Percentiles rank a stretch among this genome's conserved stretches.
Evolutionary conservation across 2,113 vertebrate genomes (phyloP).

Genomic region (Podocnemis expansa): DNA sequence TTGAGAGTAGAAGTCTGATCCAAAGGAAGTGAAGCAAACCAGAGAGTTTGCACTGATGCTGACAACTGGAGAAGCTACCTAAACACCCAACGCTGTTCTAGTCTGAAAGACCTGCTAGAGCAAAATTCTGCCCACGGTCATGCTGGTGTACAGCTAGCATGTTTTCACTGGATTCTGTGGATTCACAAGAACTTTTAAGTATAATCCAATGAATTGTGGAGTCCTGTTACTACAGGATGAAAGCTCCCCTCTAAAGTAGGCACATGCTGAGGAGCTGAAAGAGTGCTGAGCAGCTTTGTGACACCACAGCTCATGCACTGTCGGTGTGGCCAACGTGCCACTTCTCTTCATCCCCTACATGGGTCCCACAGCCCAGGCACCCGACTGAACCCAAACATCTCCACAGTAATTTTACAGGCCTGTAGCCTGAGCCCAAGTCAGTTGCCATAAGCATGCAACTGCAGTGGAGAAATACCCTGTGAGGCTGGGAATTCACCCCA

Average conservation of each 20-base stretch:
- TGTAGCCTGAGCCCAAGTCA: background rate
- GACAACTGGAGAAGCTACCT: accelerated
- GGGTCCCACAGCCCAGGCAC: too few species aligned
- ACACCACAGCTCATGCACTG: background rate
- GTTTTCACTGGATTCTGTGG: background rate
- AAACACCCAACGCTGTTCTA: background rate
- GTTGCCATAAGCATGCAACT: background rate
- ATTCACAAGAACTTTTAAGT: background rate
- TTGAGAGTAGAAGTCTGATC: background rate
- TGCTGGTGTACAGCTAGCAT: background rate
- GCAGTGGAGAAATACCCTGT: background rate
- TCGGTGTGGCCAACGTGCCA: accelerated
- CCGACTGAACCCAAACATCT: background rate
- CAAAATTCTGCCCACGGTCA: background rate
- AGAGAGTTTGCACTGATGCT: accelerated
- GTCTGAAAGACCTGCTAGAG: background rate
- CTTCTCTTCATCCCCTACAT: background rate
- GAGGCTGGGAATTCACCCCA: background rate
- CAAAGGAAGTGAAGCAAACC: background rate
- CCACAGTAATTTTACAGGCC: background rate
- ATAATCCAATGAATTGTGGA: background rate
- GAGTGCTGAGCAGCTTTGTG: background rate
- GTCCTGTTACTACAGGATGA: background rate
- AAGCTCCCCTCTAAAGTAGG: background rate
- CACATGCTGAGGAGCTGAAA: background rate